phyloP scores from a whole-genome alignment of 2,113 vertebrate genomes.

The Odocoileus virginianus region DNA sequence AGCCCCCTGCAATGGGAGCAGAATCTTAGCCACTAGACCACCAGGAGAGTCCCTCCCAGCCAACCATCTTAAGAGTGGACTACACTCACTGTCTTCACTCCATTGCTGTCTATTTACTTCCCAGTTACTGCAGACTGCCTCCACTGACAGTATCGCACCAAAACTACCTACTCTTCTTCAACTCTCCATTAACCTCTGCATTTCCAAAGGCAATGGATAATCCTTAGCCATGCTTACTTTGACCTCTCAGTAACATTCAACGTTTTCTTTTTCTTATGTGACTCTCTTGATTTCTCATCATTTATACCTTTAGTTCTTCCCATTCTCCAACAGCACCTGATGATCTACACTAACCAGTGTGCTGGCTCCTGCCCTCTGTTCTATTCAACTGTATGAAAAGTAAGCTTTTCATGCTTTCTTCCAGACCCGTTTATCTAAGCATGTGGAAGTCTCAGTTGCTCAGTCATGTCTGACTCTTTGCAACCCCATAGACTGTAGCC shows the following conservation, averaged over 20 bases:
- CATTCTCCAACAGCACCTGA: background rate
- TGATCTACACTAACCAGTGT: background rate
- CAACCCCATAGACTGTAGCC: background rate
- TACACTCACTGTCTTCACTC: background rate
- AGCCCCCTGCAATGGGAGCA: background rate
- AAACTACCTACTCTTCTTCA: background rate
- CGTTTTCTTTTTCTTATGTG: background rate
- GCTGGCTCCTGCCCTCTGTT: background rate
- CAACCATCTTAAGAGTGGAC: background rate
- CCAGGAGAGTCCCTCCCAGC: background rate
- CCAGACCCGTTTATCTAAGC: background rate
- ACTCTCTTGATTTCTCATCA: background rate
- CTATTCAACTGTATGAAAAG: background rate
- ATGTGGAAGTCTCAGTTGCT: background rate
- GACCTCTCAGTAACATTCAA: background rate
- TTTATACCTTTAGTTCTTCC: background rate
- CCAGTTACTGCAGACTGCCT: background rate
- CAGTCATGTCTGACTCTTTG: background rate
- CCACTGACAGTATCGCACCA: background rate
- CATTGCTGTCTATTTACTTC: background rate
- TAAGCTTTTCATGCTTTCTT: background rate
- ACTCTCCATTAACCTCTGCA: background rate
- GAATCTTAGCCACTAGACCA: background rate
- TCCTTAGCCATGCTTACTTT: background rate
- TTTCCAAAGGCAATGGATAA: background rate